Evolutionary conservation across 2,113 vertebrate genomes (phyloP), one percentile per base, ranked within the genome.

Genomic region (Nicator chloris): DNA sequence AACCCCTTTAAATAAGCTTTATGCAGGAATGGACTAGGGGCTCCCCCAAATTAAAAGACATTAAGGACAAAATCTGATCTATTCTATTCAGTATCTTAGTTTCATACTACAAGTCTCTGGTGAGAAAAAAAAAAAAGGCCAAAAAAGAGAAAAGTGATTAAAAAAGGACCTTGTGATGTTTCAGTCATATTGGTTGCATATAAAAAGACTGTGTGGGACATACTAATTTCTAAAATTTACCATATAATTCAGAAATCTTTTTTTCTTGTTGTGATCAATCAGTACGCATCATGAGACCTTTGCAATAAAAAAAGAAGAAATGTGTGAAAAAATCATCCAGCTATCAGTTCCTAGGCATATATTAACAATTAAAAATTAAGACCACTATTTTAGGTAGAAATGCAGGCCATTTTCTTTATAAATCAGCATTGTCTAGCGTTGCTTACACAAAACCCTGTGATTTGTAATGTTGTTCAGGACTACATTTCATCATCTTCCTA

Each of bases 401-500:
- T 35, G 4, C 18, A 40, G 19, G 8, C 3, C 4, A 42, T 53
- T 54, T 84, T 30, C 33, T 21, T 49, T 39, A 4, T 23, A 51
- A 40, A 45, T 54, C 44, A n/a, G 4, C 15, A 17, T 39, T 75
- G 2, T 40, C 53, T 39, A 9, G 16, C 7, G 15, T 15, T 22
- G 1, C 1, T 49, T 76, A 40, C 27, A 50, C 2, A 81, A 77
- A 83, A 54, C 0, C 0, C 11, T 0, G 0, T 24, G 15, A 56
- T 40, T 57, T 53, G 2, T 57, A 37, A 37, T 35, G 5, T 24
- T 61, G 4, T 33, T 50, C 53, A 53, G 82, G 21, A 21, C 2
- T 24, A 37, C 5, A 13, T 40, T 82, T 80, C 10, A 27, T 23
- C 13, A 33, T 64, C 10, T 57, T 75, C 39, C 8, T 22, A 17